Base-by-base conservation (phyloP, 2,888 invertebrate genomes). In the Rambutsinella grinnellia region DNA sequence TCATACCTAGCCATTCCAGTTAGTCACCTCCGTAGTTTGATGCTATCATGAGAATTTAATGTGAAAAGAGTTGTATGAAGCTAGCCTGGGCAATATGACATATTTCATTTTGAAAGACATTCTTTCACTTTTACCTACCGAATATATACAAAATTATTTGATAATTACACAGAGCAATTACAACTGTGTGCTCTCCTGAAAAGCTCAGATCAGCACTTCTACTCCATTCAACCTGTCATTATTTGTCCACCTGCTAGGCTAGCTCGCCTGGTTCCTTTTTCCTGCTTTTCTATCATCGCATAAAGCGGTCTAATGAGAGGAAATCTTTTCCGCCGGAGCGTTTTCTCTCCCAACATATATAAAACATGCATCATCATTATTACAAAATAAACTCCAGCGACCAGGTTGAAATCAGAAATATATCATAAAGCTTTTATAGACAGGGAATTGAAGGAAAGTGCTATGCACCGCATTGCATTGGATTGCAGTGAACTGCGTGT, bases 201-300 rank as follows among this genome's bases (percentile, higher is more conserved):
- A 36, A 36, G 24, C 44, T 36, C 13, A 57, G 36, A 36, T 27
- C 57, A 28, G 36, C 36, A 36, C 36, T 5, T 8, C 36, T 57
- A 2, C 28, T 17, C 36, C 8, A 54, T 6, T 61, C 62, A 62
- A 70, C 62, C 70, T 62, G 62, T 56, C 70, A 62, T 47, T 36
- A 26, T 60, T 70, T 70, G 36, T 70, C 57, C 70, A 70, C 70
- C 70, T 70, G 70, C 57, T 49, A 3, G n/a, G 15, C 1, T 36
- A 54, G 21, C 27, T 54, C 44, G 23, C 44, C 36, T 23, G 36
- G 13, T 36, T 36, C 13, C 36, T 36, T 36, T 36, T 36, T 36
- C 36, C 36, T 5, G 5, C 36, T 13, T 5, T 36, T 8, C 36
- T 36, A 13, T 13, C 36, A 8, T 36, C 36, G 6, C 36, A 36